phyloP scores from a whole-genome alignment of 2,113 vertebrate genomes.

The Corythaeola cristata region DNA sequence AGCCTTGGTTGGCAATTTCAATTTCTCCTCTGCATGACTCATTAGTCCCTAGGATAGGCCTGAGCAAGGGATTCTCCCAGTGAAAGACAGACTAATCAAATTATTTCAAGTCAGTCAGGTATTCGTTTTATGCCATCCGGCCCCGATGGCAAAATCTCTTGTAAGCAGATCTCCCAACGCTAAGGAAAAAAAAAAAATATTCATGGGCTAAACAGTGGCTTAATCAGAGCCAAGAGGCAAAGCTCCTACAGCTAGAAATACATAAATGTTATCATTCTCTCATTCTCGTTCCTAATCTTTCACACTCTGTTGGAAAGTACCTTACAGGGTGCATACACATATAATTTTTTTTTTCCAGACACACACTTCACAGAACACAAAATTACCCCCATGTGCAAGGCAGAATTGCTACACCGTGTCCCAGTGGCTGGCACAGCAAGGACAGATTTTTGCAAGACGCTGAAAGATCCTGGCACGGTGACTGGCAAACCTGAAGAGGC shows the following conservation, averaged over 20 bases:
- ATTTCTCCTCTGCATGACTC: neutral
- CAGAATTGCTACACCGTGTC: neutral
- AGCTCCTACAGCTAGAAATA: neutral
- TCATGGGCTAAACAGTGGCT: neutral
- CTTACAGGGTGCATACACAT: neutral
- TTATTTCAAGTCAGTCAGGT: slow-evolving; percentile 34
- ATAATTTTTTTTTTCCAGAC: neutral
- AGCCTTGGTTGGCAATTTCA: slow-evolving; percentile 1
- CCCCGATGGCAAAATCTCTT: neutral
- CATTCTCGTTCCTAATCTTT: neutral
- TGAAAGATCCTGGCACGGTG: neutral
- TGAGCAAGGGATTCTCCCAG: slow-evolving; percentile 23
- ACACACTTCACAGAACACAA: neutral
- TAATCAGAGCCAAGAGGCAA: slow-evolving; percentile 17
- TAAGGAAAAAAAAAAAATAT: neutral
- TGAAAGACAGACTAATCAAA: neutral
- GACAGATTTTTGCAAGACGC: neutral
- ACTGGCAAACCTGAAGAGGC: neutral
- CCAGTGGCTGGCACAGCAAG: neutral
- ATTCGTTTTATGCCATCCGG: neutral
- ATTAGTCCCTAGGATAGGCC: slow-evolving; percentile 1
- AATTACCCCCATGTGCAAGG: neutral
- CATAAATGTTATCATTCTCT: neutral
- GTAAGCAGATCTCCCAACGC: neutral
- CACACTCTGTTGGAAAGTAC: accelerated